Evolutionary conservation across 1,140 invertebrate genomes (phyloP), one percentile per base, ranked within the genome.

Genomic region (Dufourea novaeangliae): DNA sequence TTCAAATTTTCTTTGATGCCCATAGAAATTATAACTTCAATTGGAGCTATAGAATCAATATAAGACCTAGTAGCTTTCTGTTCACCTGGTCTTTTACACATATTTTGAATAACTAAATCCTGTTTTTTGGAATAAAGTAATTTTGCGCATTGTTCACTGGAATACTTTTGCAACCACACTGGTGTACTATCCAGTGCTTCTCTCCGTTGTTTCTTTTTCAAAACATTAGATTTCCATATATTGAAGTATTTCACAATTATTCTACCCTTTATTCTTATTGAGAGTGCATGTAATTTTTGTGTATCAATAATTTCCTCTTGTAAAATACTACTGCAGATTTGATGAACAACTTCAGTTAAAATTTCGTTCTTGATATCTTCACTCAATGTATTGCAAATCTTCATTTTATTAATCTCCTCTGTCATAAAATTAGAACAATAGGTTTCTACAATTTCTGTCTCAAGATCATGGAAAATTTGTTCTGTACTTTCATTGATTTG

Each of bases 171-270:
- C 25, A 95, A 83, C 94, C 95, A 95, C 22, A 94, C 91, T 0
- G 95, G 95, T 10, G 94, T 95, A 70, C 93, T 92, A 76, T 95
- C 94, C 41, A 95, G 86, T 12, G 94, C 90, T 67, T 87, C 90
- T 79, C 82, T 91, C 76, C 92, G 93, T 79, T 66, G 72, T 69
- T 87, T 90, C 25, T 87, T 89, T 22, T 88, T 92, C 8, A 64
- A 52, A 0, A 83, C 61, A 27, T 84, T 79, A 59, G 90, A 89
- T 61, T 91, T 91, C 90, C 93, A 93, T 79, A 92, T 90, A 76
- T 93, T 94, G 27, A 89, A 91, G 17, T 92, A 90, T 29, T 93
- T 93, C 50, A 89, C 84, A 39, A 91, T 89, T 80, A 93, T 92
- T 20, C 79, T 68, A 12, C 87, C 82, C 41, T 82, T 84, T 1